These are phyloP conservation scores for Sterna hirundo DNA, from an alignment of 2,113 vertebrate genomes.

Conservation along the genomic window DNA sequence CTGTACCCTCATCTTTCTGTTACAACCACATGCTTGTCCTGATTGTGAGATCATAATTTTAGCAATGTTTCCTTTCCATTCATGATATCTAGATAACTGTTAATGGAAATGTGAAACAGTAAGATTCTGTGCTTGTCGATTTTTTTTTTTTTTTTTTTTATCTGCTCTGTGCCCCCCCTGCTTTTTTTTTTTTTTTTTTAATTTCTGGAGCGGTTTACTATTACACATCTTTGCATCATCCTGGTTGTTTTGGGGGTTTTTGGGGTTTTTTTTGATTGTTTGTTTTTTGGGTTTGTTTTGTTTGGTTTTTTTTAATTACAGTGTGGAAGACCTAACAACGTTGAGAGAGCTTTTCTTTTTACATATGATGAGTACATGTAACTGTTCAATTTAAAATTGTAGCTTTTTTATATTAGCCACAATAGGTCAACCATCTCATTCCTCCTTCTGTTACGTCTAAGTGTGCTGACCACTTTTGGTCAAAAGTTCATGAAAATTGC, in stretches of 20 bases:
- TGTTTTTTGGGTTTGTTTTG: background rate
- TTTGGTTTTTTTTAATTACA: background rate
- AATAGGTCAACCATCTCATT: background rate
- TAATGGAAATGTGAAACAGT: constrained; percentile 31
- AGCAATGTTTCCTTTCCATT: constrained; percentile 44
- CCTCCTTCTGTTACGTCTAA: background rate
- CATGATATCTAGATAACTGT: constrained; percentile 8
- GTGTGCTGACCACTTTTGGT: background rate
- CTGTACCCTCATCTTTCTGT: constrained; percentile 17
- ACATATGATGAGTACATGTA: background rate
- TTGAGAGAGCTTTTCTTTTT: background rate
- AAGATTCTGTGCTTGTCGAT: background rate
- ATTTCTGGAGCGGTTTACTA: background rate
- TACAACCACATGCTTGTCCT: background rate
- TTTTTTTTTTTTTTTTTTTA: background rate
- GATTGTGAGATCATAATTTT: constrained; percentile 22
- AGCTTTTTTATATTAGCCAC: background rate
- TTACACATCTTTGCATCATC: background rate
- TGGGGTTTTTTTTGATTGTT: background rate
- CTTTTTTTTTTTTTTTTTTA: background rate
- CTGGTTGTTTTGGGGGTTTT: background rate
- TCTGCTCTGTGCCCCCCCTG: background rate
- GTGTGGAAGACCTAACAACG: background rate
- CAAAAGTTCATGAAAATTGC: background rate
- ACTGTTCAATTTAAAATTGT: background rate